phyloP scores from a whole-genome alignment of 2,797 vertebrate species.

The Melanotaenia boesemani region DNA sequence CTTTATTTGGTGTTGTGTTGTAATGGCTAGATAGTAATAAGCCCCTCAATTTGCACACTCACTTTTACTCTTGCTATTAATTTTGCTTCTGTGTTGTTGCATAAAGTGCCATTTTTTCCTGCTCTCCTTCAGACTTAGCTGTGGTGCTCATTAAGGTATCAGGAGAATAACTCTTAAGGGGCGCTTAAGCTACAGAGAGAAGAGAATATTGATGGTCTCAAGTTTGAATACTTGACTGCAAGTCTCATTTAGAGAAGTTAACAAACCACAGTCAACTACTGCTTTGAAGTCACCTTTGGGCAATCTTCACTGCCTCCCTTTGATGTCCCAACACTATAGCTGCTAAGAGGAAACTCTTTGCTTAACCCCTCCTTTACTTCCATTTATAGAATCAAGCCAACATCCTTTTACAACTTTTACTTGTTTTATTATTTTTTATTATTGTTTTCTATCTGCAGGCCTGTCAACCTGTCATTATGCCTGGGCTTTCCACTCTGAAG shows the following conservation, averaged over 20 bases:
- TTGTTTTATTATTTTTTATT: slow-evolving; percentile 5
- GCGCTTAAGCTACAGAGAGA: slow-evolving; percentile 15
- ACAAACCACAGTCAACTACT: slow-evolving; percentile 17
- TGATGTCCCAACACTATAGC: neutral
- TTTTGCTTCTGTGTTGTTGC: slow-evolving; percentile 2
- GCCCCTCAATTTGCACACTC: neutral
- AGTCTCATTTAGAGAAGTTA: slow-evolving; percentile 24
- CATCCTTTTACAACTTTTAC: neutral
- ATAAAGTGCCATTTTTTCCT: neutral
- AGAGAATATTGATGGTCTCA: slow-evolving; percentile 7
- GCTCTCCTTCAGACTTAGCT: neutral
- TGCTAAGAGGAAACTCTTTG: neutral
- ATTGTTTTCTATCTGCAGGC: slow-evolving; percentile 75
- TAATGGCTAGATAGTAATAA: neutral
- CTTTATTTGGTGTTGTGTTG: neutral
- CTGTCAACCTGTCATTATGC: slow-evolving; percentile 95
- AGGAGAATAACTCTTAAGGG: slow-evolving; percentile 15
- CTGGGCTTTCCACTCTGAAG: slow-evolving; percentile 99
- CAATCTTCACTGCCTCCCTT: slow-evolving; percentile 2
- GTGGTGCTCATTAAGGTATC: neutral
- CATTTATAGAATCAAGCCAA: neutral
- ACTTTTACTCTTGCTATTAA: neutral
- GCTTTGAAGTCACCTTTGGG: slow-evolving; percentile 24
- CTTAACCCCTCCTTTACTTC: neutral
- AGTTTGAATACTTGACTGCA: slow-evolving; percentile 22